These are phyloP conservation scores for Cerastis leucographa DNA, from an alignment of 2,888 invertebrate genomes.

Conservation along the genomic window DNA sequence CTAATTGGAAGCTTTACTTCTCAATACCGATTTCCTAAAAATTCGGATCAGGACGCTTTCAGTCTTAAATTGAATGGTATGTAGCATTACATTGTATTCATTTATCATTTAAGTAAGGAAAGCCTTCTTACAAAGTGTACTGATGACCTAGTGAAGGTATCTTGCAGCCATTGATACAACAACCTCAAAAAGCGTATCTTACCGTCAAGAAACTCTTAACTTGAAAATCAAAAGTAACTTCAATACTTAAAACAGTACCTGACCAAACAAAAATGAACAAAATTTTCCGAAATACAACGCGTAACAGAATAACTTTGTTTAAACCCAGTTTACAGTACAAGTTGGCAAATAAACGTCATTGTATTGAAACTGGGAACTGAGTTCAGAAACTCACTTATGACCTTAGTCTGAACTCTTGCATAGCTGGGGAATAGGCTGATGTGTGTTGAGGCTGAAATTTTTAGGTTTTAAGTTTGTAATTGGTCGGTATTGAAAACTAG, in stretches of 20 bases:
- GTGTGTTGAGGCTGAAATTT: background rate
- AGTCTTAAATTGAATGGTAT: background rate
- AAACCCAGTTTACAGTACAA: slow-evolving; percentile 29
- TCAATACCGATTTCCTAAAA: background rate
- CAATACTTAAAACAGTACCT: slow-evolving; percentile 24
- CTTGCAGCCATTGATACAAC: background rate
- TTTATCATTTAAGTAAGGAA: background rate
- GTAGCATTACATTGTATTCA: background rate
- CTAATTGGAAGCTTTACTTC: slow-evolving; percentile 16
- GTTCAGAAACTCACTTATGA: slow-evolving; percentile 50
- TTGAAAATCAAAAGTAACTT: slow-evolving; percentile 19
- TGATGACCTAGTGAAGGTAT: background rate
- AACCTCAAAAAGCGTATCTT: too few relatives aligned
- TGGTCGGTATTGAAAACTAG: background rate
- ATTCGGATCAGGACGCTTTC: background rate
- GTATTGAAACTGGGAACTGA: slow-evolving; percentile 31
- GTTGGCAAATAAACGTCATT: slow-evolving; percentile 55
- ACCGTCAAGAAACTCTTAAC: background rate
- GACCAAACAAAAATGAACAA: slow-evolving; percentile 37
- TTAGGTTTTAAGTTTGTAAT: background rate
- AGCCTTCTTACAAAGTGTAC: background rate
- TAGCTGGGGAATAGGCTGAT: slow-evolving; percentile 2
- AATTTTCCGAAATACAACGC: slow-evolving; percentile 36
- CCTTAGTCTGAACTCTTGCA: slow-evolving; percentile 14
- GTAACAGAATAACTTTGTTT: slow-evolving; percentile 44